Evolutionary conservation across 53 echinoderm and acorn worm genomes (phyloP).

Genomic region (Luidia sarsii): DNA sequence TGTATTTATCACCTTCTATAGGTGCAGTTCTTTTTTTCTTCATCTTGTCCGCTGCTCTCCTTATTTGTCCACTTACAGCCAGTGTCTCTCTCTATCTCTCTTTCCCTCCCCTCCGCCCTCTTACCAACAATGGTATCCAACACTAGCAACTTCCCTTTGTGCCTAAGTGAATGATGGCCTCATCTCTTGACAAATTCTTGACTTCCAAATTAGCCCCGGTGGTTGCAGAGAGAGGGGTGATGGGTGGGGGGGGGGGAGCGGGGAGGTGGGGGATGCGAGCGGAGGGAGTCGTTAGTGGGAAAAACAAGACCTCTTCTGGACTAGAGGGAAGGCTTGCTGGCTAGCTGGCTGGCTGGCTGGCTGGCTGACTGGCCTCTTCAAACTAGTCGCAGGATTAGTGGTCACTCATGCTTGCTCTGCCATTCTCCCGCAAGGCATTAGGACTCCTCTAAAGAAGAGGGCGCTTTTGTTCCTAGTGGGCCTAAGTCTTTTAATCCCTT

Average conservation of each 20-base stretch:
- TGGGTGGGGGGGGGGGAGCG: too few species aligned
- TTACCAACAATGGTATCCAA: background rate
- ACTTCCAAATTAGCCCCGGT: constrained; percentile 14
- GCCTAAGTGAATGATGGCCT: background rate
- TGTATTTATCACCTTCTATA: too few species aligned
- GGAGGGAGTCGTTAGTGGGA: too few species aligned
- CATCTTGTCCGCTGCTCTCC: too few species aligned
- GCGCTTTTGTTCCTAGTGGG: constrained; percentile 12
- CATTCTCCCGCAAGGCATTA: constrained; percentile 8
- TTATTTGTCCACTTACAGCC: too few species aligned
- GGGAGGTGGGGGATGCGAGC: too few species aligned
- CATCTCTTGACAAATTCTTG: constrained; percentile 18
- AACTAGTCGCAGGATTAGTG: background rate
- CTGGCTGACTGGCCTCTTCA: too few species aligned
- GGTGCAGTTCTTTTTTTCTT: too few species aligned
- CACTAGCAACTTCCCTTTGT: background rate
- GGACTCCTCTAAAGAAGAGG: background rate
- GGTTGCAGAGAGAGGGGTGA: too few species aligned
- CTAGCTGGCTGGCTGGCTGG: too few species aligned
- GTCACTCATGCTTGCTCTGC: background rate
- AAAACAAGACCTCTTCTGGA: too few species aligned
- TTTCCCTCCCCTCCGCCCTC: constrained; percentile 7
- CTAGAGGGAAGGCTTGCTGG: too few species aligned
- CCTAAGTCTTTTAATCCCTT: constrained; percentile 31
- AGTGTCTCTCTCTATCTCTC: background rate